phyloP scores from a whole-genome alignment of 1,140 invertebrate genomes.

The Pentalonia nigronervosa region DNA sequence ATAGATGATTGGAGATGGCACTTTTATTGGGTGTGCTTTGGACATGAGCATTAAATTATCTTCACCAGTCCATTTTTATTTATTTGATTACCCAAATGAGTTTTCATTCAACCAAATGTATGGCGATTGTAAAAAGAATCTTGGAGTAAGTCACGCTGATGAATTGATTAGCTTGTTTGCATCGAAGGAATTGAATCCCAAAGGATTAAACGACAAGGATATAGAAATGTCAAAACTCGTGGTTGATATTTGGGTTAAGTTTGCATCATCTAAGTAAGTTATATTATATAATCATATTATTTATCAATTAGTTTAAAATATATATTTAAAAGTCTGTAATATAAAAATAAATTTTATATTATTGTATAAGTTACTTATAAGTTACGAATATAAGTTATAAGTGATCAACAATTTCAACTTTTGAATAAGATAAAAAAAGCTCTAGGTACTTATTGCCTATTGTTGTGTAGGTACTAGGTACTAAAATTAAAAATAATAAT shows the following conservation, averaged over 20 bases:
- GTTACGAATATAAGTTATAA: neutral
- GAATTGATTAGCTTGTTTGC: constrained; percentile 43
- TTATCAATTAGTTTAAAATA: too few relatives aligned
- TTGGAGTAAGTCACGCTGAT: constrained; percentile 28
- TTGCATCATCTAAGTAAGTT: constrained; percentile 26
- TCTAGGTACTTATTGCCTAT: neutral
- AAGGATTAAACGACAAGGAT: constrained; percentile 24
- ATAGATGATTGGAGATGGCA: constrained; percentile 17
- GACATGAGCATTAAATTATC: neutral
- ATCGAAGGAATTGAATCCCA: neutral
- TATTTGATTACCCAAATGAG: constrained; percentile 44
- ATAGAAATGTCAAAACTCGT: constrained; percentile 20
- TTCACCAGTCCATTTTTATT: constrained; percentile 9
- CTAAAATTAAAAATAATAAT: neutral
- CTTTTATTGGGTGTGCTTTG: neutral
- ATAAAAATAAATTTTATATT: neutral
- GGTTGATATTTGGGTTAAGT: constrained; percentile 48
- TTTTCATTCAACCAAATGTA: constrained; percentile 20
- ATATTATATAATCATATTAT: too few relatives aligned
- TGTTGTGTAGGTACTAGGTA: neutral
- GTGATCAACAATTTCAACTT: neutral
- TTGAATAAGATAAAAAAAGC: neutral
- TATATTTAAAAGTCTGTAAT: neutral
- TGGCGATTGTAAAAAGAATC: neutral
- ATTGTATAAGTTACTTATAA: neutral